Evolutionary conservation across 2,888 invertebrate genomes (phyloP).

Genomic region (Brachypalpus laphriformis): DNA sequence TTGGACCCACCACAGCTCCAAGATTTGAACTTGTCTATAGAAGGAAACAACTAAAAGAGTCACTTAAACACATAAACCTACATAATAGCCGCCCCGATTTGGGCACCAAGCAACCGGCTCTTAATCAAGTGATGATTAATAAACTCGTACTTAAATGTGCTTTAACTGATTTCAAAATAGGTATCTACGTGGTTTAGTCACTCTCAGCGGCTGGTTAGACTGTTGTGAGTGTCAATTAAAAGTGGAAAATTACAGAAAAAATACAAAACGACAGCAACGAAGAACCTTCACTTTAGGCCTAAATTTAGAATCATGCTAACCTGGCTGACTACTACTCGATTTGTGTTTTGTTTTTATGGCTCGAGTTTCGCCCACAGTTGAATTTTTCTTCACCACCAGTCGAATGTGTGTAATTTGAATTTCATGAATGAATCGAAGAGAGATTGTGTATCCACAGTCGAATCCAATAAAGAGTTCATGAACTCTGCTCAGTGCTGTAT

Average conservation of each 20-base stretch:
- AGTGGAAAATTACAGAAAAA: conserved; percentile 10
- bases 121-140: conserved; percentile 62
- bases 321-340: conserved; percentile 10
- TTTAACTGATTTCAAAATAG: conserved; percentile 52
- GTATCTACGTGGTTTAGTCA: conserved; percentile 54
- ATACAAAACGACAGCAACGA: not conserved
- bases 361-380: conserved; percentile 41
- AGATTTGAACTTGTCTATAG: conserved; percentile 24
- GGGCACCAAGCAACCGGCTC: conserved; percentile 42
- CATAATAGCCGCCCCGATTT: conserved; percentile 48
- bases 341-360: not conserved
- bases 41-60: conserved; percentile 30
- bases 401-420: conserved; percentile 8
- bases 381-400: not conserved
- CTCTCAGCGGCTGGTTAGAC: conserved; percentile 13
- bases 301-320: conserved; percentile 44
- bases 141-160: conserved; percentile 49
- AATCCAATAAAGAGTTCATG: conserved; percentile 43
- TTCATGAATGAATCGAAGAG: conserved; percentile 27
- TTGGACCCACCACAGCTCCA: conserved; percentile 16
- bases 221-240: conserved; percentile 27
- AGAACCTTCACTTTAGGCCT: conserved; percentile 45
- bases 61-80: conserved; percentile 28
- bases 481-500: conserved; percentile 41
- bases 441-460: not conserved